These are phyloP conservation scores for Heliothis peltigera DNA, from an alignment of 2,888 invertebrate genomes.

Conservation along the genomic window DNA sequence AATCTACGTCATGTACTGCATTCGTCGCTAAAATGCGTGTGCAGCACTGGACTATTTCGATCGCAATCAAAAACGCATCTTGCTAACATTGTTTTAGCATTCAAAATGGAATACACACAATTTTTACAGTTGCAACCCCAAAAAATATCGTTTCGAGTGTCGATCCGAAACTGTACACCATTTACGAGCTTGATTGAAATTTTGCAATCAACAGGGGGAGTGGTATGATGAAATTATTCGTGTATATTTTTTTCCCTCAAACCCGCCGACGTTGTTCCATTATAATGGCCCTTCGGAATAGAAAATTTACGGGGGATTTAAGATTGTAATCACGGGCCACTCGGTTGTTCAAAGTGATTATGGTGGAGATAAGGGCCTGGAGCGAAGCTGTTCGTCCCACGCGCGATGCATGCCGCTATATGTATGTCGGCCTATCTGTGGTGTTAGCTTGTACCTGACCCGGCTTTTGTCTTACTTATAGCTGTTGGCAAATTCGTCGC, in stretches of 20 bases:
- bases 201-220: constrained; percentile 89
- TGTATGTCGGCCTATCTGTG: constrained; percentile 65
- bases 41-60: constrained; percentile 52
- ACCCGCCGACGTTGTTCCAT: constrained; percentile 82
- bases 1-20: constrained; percentile 86
- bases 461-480: constrained; percentile 62
- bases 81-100: constrained; percentile 57
- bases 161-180: constrained; percentile 87
- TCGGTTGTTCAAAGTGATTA: constrained; percentile 89
- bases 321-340: constrained; percentile 87
- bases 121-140: constrained; percentile 78
- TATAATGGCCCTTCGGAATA: constrained; percentile 84
- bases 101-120: constrained; percentile 56
- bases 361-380: constrained; percentile 82
- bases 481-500: constrained; percentile 60
- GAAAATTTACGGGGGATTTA: constrained; percentile 88
- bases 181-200: constrained; percentile 89
- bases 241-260: constrained; percentile 87
- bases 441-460: constrained; percentile 61
- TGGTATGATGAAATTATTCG: constrained; percentile 87
- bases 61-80: constrained; percentile 53
- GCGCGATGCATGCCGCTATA: constrained; percentile 69
- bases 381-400: constrained; percentile 83
- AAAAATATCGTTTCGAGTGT: constrained; percentile 87
- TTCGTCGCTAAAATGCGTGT: constrained; percentile 76